These are phyloP conservation scores for Pangasius sanitwongsei DNA, from an alignment of 2,797 vertebrate genomes.

Conservation along the genomic window DNA sequence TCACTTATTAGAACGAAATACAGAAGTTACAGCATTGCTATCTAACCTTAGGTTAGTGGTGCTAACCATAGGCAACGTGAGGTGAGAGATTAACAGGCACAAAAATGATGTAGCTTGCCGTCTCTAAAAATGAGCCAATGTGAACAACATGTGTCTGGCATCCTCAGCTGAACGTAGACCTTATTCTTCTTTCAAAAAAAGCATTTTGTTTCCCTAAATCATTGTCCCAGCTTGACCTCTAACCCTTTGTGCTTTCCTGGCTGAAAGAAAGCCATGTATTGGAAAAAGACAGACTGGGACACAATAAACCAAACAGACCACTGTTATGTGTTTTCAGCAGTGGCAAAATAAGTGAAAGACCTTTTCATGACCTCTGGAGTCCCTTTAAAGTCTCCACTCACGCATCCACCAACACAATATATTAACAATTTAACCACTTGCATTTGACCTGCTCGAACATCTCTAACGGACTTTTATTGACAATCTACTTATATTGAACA, in stretches of 20 bases:
- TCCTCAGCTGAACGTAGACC: not conserved
- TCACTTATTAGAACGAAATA: not conserved
- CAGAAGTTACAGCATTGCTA: not conserved
- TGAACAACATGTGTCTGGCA: not conserved
- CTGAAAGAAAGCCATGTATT: not conserved
- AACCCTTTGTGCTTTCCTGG: not conserved
- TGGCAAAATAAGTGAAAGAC: not conserved
- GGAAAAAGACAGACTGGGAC: not conserved
- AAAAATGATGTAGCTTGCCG: not conserved
- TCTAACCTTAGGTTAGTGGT: not conserved
- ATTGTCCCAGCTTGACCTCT: not conserved
- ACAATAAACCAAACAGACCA: not conserved
- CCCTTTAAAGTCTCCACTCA: not conserved
- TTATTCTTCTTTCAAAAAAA: not conserved
- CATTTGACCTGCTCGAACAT: not conserved
- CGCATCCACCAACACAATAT: not conserved
- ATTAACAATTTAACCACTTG: not conserved
- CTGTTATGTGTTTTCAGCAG: not conserved
- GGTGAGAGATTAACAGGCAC: not conserved
- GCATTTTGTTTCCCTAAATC: not conserved
- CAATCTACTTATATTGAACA: too few species aligned
- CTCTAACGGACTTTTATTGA: too few species aligned
- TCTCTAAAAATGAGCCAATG: not conserved
- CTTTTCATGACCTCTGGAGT: not conserved
- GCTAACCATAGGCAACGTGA: not conserved